A percentile compares a stretch with the other conserved stretches of the same genome.
Evolutionary conservation across 2,797 vertebrate genomes (phyloP).

Genomic region (Silurus aristotelis): DNA sequence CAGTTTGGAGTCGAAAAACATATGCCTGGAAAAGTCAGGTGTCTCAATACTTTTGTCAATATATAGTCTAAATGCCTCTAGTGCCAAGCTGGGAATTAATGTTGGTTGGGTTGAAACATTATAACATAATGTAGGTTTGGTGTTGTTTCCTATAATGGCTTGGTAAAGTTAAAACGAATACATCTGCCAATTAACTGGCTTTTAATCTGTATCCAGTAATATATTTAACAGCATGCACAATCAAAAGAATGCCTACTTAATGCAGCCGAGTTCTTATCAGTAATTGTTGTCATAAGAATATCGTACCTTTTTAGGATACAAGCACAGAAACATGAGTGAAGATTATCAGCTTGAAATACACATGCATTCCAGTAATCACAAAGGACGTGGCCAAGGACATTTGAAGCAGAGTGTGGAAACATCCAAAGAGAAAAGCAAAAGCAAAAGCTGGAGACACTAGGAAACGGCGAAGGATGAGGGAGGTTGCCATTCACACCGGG

Average conservation of each 20-base stretch:
- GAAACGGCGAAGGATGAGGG: conserved; percentile 69
- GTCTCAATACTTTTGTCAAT: no score
- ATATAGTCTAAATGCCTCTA: not conserved
- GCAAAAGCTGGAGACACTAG: conserved; percentile 68
- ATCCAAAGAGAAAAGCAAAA: conserved; percentile 68
- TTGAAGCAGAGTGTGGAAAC: conserved; percentile 90
- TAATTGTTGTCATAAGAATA: not conserved
- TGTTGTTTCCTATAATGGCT: not conserved
- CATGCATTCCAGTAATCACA: conserved; percentile 27
- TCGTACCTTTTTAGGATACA: not conserved
- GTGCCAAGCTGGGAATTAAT: not conserved
- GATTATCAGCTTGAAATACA: conserved; percentile 33
- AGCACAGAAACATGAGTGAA: conserved; percentile 27
- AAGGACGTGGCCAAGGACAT: conserved; percentile 60
- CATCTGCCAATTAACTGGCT: not conserved
- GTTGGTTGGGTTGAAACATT: not conserved
- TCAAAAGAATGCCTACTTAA: not conserved
- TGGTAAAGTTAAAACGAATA: not conserved
- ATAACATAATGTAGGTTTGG: not conserved
- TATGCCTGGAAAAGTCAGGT: no score
- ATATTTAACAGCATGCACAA: not conserved
- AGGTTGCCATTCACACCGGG: conserved; percentile 67
- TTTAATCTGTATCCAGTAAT: not conserved
- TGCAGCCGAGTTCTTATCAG: no score
- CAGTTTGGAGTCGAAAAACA: no score